Evolutionary conservation across 30 jellyfish, hydroid and myxozoan genomes (phyloP).

Genomic region (Aurelia aurita complex sp. Pacific): DNA sequence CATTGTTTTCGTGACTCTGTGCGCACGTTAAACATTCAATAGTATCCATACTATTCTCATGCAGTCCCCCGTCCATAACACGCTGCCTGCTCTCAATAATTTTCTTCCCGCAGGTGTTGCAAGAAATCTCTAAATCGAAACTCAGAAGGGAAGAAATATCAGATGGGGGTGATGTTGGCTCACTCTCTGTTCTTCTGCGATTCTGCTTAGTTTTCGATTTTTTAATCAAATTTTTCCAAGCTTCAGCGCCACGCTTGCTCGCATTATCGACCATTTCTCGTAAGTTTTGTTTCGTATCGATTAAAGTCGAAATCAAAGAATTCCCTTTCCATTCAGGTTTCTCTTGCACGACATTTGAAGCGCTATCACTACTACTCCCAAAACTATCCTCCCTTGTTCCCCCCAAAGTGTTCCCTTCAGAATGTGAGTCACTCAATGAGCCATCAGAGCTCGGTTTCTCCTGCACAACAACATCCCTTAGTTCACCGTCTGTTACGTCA

Average conservation of each 20-base stretch:
- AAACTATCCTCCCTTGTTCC: conserved; percentile 32
- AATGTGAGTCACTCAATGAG: conserved; percentile 61
- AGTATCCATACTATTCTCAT: conserved; percentile 64
- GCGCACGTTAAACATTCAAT: conserved; percentile 82
- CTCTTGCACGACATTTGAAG: conserved; percentile 17
- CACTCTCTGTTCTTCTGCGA: conserved; percentile 53
- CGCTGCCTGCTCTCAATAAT: conserved; percentile 86
- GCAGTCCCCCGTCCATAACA: conserved; percentile 60
- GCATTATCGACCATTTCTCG: conserved; percentile 98
- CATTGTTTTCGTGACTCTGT: conserved; percentile 26
- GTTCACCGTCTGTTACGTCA: conserved; percentile 51
- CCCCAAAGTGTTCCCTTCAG: conserved; percentile 30
- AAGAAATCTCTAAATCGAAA: conserved; percentile 85
- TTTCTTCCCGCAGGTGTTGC: conserved; percentile 94
- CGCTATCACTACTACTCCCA: conserved; percentile 28
- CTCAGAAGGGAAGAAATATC: conserved; percentile 47
- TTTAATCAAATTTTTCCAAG: conserved; percentile 81
- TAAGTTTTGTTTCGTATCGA: conserved; percentile 85
- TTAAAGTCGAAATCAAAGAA: conserved; percentile 78
- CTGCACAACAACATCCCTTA: conserved; percentile 23
- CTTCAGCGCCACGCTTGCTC: conserved; percentile 87
- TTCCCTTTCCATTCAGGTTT: conserved; percentile 67
- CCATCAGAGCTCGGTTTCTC: conserved; percentile 28
- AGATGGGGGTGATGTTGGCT: conserved; percentile 42
- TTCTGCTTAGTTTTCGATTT: conserved; percentile 21